Percentiles rank a stretch among this genome's conserved stretches.
Conservation (phyloP, 2,888 invertebrate species). For the Stegana nigrithorax region DNA sequence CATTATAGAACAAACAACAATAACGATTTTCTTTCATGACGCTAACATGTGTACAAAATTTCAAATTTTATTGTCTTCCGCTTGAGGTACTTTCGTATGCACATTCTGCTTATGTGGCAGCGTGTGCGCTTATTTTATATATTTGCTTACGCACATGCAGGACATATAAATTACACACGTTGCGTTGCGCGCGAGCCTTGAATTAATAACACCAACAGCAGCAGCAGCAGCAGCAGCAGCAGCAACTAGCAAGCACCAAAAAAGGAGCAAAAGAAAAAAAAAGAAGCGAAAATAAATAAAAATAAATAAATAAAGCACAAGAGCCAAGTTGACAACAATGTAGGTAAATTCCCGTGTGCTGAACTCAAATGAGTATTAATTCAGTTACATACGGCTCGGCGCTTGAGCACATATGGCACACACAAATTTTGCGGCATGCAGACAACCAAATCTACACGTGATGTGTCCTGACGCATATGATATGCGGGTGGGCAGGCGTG, state of each 20-base stretch:
- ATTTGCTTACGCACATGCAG: slow-evolving; percentile 8
- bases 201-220: slow-evolving; percentile 35
- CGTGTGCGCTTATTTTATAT: not conserved
- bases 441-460: not conserved
- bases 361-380: slow-evolving; percentile 48
- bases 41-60: slow-evolving; percentile 37
- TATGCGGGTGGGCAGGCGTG: slow-evolving; percentile 22
- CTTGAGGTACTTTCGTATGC: slow-evolving; percentile 13
- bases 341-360: slow-evolving; percentile 27
- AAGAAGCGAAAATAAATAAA: not conserved
- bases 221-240: slow-evolving; percentile 27
- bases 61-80: slow-evolving; percentile 39
- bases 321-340: slow-evolving; percentile 50
- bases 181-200: slow-evolving; percentile 20
- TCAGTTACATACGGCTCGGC: slow-evolving; percentile 33
- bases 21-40: slow-evolving; percentile 17
- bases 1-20: slow-evolving; percentile 5
- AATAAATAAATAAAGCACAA: slow-evolving; percentile 1
- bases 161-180: slow-evolving; percentile 24
- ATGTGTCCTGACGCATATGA: slow-evolving; percentile 27
- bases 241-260: slow-evolving; percentile 33
- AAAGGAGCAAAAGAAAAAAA: slow-evolving; percentile 41
- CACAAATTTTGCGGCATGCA: no score
- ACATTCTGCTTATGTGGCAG: not conserved
- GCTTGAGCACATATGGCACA: no score